Percentiles rank a stretch among this genome's conserved stretches.
Evolutionary conservation across 2,888 invertebrate genomes (phyloP).

Genomic region (Heteropelma amictum): DNA sequence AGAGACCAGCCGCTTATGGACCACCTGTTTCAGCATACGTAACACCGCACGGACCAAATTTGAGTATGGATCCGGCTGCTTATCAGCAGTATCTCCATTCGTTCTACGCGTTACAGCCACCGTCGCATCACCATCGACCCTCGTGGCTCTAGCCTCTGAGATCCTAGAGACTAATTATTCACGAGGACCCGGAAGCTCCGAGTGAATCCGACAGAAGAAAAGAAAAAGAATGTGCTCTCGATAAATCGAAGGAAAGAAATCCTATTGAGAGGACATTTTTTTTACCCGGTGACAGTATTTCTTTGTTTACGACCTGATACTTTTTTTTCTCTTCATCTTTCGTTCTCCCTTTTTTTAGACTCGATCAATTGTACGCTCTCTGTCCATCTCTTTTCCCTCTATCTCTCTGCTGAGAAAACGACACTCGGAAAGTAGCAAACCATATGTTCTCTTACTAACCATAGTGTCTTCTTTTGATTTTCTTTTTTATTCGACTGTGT

Average conservation of each 20-base stretch:
- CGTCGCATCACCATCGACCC: conserved; percentile 75
- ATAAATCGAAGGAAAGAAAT: neutral
- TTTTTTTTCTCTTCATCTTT: neutral
- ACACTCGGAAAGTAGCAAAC: conserved; percentile 3
- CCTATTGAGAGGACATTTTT: conserved; percentile 2
- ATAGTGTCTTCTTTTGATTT: neutral
- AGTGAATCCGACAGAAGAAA: conserved; percentile 2
- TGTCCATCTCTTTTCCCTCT: conserved; percentile 21
- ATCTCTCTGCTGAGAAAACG: neutral
- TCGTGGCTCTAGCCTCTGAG: conserved; percentile 75
- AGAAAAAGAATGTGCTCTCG: conserved; percentile 6
- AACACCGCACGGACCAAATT: conserved; percentile 72
- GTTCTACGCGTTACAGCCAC: conserved; percentile 73
- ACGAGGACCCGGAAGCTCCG: conserved; percentile 10
- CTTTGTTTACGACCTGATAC: conserved; percentile 13
- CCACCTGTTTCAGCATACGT: conserved; percentile 75
- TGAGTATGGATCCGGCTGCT: conserved; percentile 73
- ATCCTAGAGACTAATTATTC: conserved; percentile 53
- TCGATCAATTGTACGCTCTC: conserved; percentile 33
- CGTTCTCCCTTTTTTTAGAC: neutral
- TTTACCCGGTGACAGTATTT: conserved; percentile 51
- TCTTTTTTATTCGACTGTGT: conserved; percentile 43
- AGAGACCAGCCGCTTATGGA: conserved; percentile 72
- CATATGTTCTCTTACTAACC: conserved; percentile 7
- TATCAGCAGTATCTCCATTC: conserved; percentile 76